phyloP scores from a whole-genome alignment of 2,113 vertebrate species.

The Sapayoa aenigma region DNA sequence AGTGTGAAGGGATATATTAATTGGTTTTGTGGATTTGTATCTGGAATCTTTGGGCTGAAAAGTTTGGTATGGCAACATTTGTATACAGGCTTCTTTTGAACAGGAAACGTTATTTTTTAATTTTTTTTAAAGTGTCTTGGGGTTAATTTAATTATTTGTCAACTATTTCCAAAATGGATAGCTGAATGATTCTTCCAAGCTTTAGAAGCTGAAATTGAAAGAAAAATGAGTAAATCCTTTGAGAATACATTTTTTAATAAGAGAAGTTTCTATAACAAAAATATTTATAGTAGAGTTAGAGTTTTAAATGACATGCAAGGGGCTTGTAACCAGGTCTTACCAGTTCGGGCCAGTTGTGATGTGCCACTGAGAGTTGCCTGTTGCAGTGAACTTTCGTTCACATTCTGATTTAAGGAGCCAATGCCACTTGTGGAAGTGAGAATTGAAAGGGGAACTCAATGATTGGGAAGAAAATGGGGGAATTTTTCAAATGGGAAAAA shows the following conservation, averaged over 20 bases:
- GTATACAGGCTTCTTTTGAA: neutral
- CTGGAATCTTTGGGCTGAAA: neutral
- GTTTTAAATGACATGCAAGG: neutral
- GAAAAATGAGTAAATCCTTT: neutral
- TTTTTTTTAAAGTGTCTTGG: neutral
- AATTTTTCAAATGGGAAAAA: neutral
- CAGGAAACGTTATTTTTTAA: neutral
- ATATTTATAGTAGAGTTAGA: neutral
- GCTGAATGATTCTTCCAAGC: neutral
- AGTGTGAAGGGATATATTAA: neutral
- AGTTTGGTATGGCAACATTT: neutral
- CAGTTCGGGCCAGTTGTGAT: neutral
- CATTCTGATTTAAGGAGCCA: neutral
- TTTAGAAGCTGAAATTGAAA: neutral
- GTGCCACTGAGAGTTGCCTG: neutral
- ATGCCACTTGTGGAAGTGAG: neutral
- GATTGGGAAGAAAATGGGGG: too few species aligned
- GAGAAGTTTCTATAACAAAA: neutral
- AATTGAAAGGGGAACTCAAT: neutral
- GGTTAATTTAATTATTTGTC: neutral
- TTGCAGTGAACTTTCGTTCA: neutral
- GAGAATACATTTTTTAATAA: neutral
- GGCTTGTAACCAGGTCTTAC: neutral
- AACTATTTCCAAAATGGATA: neutral
- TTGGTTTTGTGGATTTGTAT: neutral